Evolutionary conservation across 2,888 invertebrate genomes (phyloP).

Genomic region (Caprella mutica): DNA sequence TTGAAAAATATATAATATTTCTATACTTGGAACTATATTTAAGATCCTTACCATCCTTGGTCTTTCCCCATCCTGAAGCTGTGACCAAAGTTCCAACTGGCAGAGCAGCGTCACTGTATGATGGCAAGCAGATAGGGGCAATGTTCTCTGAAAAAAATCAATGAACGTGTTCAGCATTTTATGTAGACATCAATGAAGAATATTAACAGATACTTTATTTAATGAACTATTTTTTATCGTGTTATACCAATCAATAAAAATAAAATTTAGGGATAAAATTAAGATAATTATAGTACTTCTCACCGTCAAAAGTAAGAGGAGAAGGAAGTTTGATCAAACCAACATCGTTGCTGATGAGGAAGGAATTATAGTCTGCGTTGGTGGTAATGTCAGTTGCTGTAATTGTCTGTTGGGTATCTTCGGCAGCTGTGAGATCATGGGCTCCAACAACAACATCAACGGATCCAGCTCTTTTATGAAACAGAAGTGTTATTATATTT

Average conservation of each 20-base stretch:
- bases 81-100: constrained; percentile 17
- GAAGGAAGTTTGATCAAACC: constrained; percentile 35
- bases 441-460: constrained; percentile 25
- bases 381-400: constrained; percentile 38
- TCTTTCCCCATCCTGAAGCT: constrained; percentile 37
- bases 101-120: constrained; percentile 15
- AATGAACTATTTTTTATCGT: no score
- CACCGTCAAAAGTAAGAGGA: constrained; percentile 31
- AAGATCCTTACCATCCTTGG: constrained; percentile 30
- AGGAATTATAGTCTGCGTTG: constrained; percentile 38
- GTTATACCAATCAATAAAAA: no score
- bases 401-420: constrained; percentile 9
- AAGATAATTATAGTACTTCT: no score
- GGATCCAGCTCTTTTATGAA: constrained; percentile 9
- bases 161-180: neutral
- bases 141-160: constrained; percentile 16
- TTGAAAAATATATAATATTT: neutral
- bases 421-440: constrained; percentile 17
- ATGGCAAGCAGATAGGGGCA: constrained; percentile 32
- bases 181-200: no score
- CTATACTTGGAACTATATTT: no score
- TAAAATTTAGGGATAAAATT: no score
- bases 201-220: no score
- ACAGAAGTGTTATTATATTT: no score
- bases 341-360: constrained; percentile 36